These are phyloP conservation scores for Phacellophora camtschatica DNA, from an alignment of 30 jellyfish, hydroid and myxozoan species.

Conservation along the genomic window DNA sequence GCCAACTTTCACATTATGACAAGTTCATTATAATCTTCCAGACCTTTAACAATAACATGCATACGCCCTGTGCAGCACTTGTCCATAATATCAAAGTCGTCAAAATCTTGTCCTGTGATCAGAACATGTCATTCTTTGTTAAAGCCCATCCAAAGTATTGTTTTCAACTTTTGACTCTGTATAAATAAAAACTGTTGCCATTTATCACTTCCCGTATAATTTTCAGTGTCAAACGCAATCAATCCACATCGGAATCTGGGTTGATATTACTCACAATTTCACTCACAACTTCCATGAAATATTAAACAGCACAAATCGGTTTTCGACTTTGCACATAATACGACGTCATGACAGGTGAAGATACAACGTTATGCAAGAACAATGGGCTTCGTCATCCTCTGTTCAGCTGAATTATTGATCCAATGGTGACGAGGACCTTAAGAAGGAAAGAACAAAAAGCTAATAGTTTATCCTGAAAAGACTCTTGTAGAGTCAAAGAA, in stretches of 20 bases:
- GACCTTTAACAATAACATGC: background rate
- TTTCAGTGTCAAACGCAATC: no score
- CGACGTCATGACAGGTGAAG: constrained; percentile 23
- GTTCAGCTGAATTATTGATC: constrained; percentile 7
- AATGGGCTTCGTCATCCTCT: background rate
- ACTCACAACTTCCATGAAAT: background rate
- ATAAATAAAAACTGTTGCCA: no score
- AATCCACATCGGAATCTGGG: background rate
- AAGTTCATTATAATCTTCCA: no score
- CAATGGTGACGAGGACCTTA: constrained; percentile 3
- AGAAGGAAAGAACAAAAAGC: background rate
- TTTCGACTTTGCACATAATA: background rate
- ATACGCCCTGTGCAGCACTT: no score
- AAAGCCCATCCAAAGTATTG: no score
- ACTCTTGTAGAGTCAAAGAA: background rate
- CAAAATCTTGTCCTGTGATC: no score
- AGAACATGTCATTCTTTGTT: no score
- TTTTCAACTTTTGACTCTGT: no score
- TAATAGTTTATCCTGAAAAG: background rate
- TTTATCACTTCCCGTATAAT: no score
- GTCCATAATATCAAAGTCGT: no score
- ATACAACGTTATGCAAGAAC: background rate
- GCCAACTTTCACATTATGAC: no score
- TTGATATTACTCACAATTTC: background rate
- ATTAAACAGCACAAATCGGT: background rate